Conservation (phyloP, 2,113 vertebrate species). For the Centropus unirufus region DNA sequence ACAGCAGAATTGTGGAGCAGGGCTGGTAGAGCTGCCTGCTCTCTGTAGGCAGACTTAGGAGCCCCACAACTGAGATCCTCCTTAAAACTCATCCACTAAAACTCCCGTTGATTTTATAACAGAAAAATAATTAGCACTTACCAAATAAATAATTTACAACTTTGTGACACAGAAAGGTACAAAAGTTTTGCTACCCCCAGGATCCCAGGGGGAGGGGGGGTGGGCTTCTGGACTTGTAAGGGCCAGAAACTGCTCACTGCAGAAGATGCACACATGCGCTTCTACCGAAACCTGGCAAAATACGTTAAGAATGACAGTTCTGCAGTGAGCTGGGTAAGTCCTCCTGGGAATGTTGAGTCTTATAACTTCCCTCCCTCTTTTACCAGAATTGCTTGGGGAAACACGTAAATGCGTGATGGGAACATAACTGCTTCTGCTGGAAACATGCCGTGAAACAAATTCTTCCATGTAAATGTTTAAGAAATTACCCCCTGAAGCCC, state of each 20-base stretch:
- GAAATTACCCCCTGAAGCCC: background rate
- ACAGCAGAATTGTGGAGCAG: accelerated
- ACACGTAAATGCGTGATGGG: accelerated
- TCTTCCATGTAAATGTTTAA: background rate
- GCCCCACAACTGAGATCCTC: accelerated
- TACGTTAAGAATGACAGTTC: too few species aligned
- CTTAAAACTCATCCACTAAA: background rate
- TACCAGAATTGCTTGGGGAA: background rate
- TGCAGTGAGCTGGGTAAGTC: background rate
- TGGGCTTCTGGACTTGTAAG: background rate
- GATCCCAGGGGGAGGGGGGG: accelerated
- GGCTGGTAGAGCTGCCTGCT: background rate
- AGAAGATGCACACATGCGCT: background rate
- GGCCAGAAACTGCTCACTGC: background rate
- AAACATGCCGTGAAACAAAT: background rate
- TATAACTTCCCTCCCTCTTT: background rate
- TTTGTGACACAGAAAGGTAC: background rate
- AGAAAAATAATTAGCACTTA: background rate
- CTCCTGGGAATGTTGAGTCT: background rate
- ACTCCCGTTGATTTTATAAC: background rate
- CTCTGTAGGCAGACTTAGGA: background rate
- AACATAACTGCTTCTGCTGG: background rate
- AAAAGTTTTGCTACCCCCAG: background rate
- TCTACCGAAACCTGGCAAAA: background rate
- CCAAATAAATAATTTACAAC: background rate